Conservation (phyloP, 2,888 invertebrate species). For the Cephonodes hylas region DNA sequence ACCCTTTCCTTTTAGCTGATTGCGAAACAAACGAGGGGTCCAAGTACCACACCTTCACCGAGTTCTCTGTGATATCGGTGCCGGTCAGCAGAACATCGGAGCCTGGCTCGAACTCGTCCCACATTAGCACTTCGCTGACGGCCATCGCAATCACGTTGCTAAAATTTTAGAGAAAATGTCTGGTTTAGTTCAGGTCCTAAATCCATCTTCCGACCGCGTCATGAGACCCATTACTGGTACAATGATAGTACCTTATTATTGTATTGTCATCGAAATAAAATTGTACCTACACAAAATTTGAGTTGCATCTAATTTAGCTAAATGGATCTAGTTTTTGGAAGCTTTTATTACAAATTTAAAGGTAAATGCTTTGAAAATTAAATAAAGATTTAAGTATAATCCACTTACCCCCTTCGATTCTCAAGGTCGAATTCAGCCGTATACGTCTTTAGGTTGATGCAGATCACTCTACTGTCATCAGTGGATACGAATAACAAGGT, state of each 20-base stretch:
- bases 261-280: too few relatives aligned
- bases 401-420: conserved; percentile 73
- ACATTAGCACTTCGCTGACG: conserved; percentile 57
- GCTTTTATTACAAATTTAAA: too few relatives aligned
- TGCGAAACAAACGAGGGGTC: conserved; percentile 64
- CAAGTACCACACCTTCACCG: conserved; percentile 71
- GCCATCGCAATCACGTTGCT: conserved; percentile 71
- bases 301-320: too few relatives aligned
- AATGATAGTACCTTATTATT: too few relatives aligned
- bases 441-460: conserved; percentile 65
- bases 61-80: conserved; percentile 60
- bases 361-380: too few relatives aligned
- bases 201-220: too few relatives aligned
- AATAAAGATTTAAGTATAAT: too few relatives aligned
- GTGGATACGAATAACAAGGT: conserved; percentile 68
- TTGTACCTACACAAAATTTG: too few relatives aligned
- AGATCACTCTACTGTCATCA: conserved; percentile 65
- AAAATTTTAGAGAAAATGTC: not conserved
- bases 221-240: too few relatives aligned
- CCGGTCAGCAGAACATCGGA: conserved; percentile 68
- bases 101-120: conserved; percentile 64
- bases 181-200: not conserved
- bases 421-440: conserved; percentile 61
- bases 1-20: conserved; percentile 61
- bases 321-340: too few relatives aligned